phyloP scores from a whole-genome alignment of 2,888 invertebrate species.

The Eristalis intricaria region DNA sequence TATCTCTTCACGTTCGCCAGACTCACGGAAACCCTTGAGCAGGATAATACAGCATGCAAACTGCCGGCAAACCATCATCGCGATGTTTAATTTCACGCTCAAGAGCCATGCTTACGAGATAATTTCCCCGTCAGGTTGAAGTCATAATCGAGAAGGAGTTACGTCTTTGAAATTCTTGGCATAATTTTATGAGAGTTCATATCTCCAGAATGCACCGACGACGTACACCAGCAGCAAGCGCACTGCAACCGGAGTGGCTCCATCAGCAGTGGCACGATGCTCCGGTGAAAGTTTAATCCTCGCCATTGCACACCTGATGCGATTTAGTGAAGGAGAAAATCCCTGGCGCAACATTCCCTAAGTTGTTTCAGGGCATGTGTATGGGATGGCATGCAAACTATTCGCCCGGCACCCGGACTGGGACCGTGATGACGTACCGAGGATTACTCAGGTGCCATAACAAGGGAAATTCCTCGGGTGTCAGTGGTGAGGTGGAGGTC shows the following conservation, averaged over 20 bases:
- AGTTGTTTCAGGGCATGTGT: conserved; percentile 59
- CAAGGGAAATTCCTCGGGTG: conserved; percentile 46
- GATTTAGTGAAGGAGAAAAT: conserved; percentile 67
- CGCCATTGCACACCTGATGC: conserved; percentile 62
- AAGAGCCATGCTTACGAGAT: conserved; percentile 27
- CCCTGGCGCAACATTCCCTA: conserved; percentile 49
- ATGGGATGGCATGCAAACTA: conserved; percentile 49
- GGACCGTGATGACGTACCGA: conserved; percentile 30
- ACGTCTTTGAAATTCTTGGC: conserved; percentile 54
- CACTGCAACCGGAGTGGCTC: neutral
- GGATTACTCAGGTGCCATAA: conserved; percentile 62
- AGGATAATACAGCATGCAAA: neutral
- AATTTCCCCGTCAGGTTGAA: conserved; percentile 21
- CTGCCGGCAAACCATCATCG: neutral
- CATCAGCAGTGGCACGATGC: conserved; percentile 22
- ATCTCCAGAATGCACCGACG: conserved; percentile 40
- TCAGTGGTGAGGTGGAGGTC: neutral
- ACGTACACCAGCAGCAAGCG: neutral
- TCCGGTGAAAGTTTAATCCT: conserved; percentile 57
- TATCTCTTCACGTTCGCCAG: neutral
- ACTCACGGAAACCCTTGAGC: neutral
- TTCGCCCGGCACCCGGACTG: conserved; percentile 28
- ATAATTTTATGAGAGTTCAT: conserved; percentile 50
- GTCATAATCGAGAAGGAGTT: conserved; percentile 31
- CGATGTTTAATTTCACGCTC: conserved; percentile 40